A percentile compares a stretch with the other conserved stretches of the same genome.
phyloP scores from a whole-genome alignment of 2,113 vertebrate genomes.

The Alexandromys fortis region DNA sequence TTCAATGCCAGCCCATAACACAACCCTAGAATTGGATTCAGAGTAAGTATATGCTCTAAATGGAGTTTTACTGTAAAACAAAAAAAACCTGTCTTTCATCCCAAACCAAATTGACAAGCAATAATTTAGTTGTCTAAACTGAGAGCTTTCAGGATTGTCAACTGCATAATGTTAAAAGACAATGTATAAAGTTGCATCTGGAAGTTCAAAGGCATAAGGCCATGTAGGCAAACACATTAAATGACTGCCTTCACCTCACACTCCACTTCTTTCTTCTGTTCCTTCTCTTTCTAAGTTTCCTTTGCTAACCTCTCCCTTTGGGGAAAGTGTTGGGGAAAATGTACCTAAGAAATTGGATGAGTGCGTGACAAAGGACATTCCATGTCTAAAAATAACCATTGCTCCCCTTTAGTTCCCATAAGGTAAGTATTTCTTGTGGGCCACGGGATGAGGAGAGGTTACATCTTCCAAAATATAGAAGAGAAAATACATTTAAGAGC shows the following conservation, averaged over 20 bases:
- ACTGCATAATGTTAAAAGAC: conserved; percentile 87
- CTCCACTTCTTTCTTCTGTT: conserved; percentile 66
- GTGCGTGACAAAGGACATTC: conserved; percentile 16
- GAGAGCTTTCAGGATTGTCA: conserved; percentile 88
- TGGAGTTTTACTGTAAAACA: conserved; percentile 86
- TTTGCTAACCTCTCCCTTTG: neutral
- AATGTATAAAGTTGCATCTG: conserved; percentile 84
- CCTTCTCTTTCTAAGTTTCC: conserved; percentile 29
- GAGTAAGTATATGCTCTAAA: conserved; percentile 78
- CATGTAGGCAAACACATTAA: conserved; percentile 84
- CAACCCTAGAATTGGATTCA: conserved; percentile 81
- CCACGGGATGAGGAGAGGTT: conserved; percentile 11
- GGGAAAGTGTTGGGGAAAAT: neutral
- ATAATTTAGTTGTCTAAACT: conserved; percentile 91
- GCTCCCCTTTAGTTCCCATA: neutral
- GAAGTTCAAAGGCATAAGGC: conserved; percentile 87
- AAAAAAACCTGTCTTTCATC: conserved; percentile 89
- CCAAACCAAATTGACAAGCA: conserved; percentile 87
- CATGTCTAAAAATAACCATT: conserved; percentile 27
- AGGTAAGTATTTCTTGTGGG: conserved; percentile 5
- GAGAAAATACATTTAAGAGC: neutral
- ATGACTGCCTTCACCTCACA: conserved; percentile 45
- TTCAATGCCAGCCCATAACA: conserved; percentile 68
- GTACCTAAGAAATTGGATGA: neutral
- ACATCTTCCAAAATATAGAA: neutral